Conservation (phyloP, 2,888 invertebrate species). For the Nemotelus nigrinus region DNA sequence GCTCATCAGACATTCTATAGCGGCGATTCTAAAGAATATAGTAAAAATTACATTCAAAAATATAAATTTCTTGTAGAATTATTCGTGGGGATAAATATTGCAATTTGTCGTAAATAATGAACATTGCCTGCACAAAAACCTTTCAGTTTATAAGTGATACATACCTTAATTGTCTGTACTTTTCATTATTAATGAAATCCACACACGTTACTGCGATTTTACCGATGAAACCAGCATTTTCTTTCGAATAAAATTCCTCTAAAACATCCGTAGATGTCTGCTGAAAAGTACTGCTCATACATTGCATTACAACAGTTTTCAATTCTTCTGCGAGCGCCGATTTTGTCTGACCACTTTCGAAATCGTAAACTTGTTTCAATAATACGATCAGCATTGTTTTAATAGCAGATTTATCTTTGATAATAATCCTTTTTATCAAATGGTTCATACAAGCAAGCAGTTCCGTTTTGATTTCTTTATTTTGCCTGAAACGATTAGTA, state of each 20-base stretch:
- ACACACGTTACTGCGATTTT: constrained; percentile 74
- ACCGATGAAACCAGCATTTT: constrained; percentile 70
- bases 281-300: constrained; percentile 57
- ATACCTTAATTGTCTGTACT: constrained; percentile 72
- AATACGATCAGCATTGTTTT: constrained; percentile 59
- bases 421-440: constrained; percentile 57
- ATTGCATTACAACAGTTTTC: constrained; percentile 59
- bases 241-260: constrained; percentile 68
- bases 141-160: constrained; percentile 36
- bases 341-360: constrained; percentile 54
- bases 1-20: constrained; percentile 71
- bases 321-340: constrained; percentile 61
- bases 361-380: constrained; percentile 59
- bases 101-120: too few relatives aligned
- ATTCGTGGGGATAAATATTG: background rate
- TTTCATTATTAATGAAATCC: constrained; percentile 74
- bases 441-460: constrained; percentile 58
- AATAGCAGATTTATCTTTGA: constrained; percentile 58
- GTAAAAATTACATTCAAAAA: background rate
- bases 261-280: constrained; percentile 65
- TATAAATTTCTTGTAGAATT: background rate
- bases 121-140: background rate
- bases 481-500: constrained; percentile 53
- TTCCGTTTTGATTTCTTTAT: constrained; percentile 59
- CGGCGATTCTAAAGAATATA: constrained; percentile 62